These are phyloP conservation scores for Entosphenus tridentatus DNA, from an alignment of 2,113 vertebrate genomes.

Conservation along the genomic window DNA sequence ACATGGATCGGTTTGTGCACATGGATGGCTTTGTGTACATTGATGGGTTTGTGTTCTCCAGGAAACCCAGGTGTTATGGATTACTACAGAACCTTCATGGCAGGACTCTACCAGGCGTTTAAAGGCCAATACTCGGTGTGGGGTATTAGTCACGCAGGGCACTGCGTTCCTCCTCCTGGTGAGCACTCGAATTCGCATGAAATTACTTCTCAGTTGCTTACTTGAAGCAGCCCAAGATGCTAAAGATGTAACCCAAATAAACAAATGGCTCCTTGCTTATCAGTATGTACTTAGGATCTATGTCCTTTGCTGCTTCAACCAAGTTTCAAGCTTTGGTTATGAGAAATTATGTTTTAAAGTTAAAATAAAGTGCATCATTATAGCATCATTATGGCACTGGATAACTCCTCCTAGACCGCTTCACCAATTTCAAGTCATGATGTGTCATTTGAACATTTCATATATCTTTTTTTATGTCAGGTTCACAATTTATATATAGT, in stretches of 20 bases:
- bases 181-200: background rate
- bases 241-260: background rate
- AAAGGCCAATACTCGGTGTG: background rate
- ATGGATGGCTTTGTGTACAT: too few relatives aligned
- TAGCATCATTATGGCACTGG: too few relatives aligned
- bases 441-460: background rate
- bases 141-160: background rate
- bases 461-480: background rate
- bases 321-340: too few relatives aligned
- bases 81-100: conserved; percentile 3
- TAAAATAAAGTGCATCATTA: too few relatives aligned
- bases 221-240: background rate
- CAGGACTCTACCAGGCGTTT: background rate
- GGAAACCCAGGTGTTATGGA: conserved; percentile 4
- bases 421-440: background rate
- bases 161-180: background rate
- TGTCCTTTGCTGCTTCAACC: too few relatives aligned
- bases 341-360: too few relatives aligned
- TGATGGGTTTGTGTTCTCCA: background rate
- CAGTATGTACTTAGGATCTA: too few relatives aligned
- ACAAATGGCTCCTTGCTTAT: background rate
- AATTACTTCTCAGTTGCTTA: background rate
- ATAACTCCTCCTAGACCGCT: background rate
- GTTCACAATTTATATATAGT: background rate
- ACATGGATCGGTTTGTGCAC: too few relatives aligned